Percentiles rank a stretch among this genome's conserved stretches.
Conservation (phyloP, 2,113 vertebrate species). For the Coptodon rendalli region DNA sequence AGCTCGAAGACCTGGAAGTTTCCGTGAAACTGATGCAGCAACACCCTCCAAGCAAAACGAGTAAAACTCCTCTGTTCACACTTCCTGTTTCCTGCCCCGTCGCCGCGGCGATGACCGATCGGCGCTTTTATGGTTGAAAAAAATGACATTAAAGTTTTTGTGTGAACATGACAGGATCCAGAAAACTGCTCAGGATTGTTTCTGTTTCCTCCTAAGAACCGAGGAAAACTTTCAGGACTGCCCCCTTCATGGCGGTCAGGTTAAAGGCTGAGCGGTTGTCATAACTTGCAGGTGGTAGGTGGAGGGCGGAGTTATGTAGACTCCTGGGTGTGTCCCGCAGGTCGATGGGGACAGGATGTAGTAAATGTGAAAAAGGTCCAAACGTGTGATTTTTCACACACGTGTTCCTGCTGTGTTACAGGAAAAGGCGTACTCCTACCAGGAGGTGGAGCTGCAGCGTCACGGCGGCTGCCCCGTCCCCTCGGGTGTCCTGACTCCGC, state of each 20-base stretch:
- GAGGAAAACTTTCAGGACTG: not conserved
- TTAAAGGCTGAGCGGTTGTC: not conserved
- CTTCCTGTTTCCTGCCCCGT: not conserved
- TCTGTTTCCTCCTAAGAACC: not conserved
- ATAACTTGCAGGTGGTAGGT: not conserved
- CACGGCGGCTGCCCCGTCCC: conserved; percentile 77
- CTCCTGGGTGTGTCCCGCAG: not conserved
- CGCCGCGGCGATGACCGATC: accelerated
- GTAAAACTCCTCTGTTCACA: not conserved
- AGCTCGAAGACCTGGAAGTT: not conserved
- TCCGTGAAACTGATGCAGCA: not conserved
- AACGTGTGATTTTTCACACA: accelerated
- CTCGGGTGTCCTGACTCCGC: conserved; percentile 85
- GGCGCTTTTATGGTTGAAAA: not conserved
- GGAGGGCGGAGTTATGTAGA: not conserved
- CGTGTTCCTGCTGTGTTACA: conserved; percentile 34
- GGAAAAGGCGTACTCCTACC: conserved; percentile 84
- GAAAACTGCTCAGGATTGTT: not conserved
- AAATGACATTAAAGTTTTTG: not conserved
- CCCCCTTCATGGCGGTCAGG: not conserved
- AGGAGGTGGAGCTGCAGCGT: conserved; percentile 74
- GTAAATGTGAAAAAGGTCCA: not conserved
- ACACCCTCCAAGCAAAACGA: not conserved
- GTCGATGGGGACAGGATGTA: not conserved
- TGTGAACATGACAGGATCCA: not conserved